These are phyloP conservation scores for Teleogryllus occipitalis DNA, from an alignment of 1,140 invertebrate species.

Conservation along the genomic window DNA sequence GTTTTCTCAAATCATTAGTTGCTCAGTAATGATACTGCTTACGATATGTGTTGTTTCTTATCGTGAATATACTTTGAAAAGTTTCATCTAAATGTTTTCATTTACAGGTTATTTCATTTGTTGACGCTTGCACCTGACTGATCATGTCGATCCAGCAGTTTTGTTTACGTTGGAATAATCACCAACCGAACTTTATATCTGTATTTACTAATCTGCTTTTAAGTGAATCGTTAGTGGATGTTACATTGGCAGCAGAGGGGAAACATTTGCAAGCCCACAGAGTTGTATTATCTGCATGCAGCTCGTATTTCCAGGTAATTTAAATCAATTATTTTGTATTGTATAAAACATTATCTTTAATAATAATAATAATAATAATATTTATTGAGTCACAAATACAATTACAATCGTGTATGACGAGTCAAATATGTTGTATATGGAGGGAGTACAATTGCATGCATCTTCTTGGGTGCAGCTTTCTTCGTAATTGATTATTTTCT, in stretches of 20 bases:
- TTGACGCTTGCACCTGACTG: background rate
- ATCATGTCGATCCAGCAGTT: conserved; percentile 58
- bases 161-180: conserved; percentile 81
- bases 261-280: conserved; percentile 76
- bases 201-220: conserved; percentile 71
- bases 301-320: conserved; percentile 73
- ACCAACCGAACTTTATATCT: conserved; percentile 80
- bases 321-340: conserved; percentile 6
- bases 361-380: background rate
- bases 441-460: too few relatives aligned
- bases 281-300: conserved; percentile 77
- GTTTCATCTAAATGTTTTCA: too few relatives aligned
- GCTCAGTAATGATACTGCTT: too few relatives aligned
- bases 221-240: conserved; percentile 75
- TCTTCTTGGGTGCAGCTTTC: too few relatives aligned
- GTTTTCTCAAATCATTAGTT: too few relatives aligned
- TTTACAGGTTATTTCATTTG: too few relatives aligned
- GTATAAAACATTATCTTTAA: background rate
- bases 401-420: too few relatives aligned
- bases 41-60: too few relatives aligned
- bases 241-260: conserved; percentile 78
- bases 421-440: too few relatives aligned
- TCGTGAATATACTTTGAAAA: too few relatives aligned
- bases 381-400: too few relatives aligned
- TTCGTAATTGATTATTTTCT: conserved; percentile 11